These are phyloP conservation scores for Drosophila tropicalis DNA, from an alignment of 1,140 invertebrate species.

Conservation along the genomic window DNA sequence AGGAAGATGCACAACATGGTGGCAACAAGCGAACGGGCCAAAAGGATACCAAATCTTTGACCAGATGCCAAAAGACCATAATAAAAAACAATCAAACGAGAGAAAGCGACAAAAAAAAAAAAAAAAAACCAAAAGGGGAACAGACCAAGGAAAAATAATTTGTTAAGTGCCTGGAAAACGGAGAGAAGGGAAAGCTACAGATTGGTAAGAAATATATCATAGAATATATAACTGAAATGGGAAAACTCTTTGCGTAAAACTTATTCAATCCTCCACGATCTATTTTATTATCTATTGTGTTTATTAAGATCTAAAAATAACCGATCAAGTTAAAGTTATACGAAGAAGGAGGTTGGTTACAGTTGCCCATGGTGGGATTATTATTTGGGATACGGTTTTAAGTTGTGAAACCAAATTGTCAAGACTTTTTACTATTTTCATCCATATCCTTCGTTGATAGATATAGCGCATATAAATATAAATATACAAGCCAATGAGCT, in stretches of 20 bases:
- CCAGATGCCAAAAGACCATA: conserved; percentile 66
- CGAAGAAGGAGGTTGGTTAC: too few relatives aligned
- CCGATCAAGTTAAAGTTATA: too few relatives aligned
- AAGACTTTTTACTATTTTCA: too few relatives aligned
- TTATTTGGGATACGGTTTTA: too few relatives aligned
- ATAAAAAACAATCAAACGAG: conserved; percentile 69
- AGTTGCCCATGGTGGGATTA: too few relatives aligned
- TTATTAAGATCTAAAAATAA: too few relatives aligned
- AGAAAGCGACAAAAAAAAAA: conserved; percentile 18
- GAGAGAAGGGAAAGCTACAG: neutral
- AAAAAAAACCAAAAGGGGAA: conserved; percentile 23
- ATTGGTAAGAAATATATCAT: neutral
- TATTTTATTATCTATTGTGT: too few relatives aligned
- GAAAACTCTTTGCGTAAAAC: neutral
- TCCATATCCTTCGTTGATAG: too few relatives aligned
- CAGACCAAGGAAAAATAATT: conserved; percentile 48
- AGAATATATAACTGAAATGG: neutral
- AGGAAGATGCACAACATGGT: conserved; percentile 59
- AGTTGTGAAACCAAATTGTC: too few relatives aligned
- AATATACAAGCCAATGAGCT: too few relatives aligned
- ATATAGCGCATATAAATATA: too few relatives aligned
- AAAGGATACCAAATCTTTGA: conserved; percentile 29
- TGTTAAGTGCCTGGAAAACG: conserved; percentile 53
- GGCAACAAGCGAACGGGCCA: conserved; percentile 46
- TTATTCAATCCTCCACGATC: too few relatives aligned